phyloP scores from a whole-genome alignment of 2,888 invertebrate species.

The Thelaira solivaga region DNA sequence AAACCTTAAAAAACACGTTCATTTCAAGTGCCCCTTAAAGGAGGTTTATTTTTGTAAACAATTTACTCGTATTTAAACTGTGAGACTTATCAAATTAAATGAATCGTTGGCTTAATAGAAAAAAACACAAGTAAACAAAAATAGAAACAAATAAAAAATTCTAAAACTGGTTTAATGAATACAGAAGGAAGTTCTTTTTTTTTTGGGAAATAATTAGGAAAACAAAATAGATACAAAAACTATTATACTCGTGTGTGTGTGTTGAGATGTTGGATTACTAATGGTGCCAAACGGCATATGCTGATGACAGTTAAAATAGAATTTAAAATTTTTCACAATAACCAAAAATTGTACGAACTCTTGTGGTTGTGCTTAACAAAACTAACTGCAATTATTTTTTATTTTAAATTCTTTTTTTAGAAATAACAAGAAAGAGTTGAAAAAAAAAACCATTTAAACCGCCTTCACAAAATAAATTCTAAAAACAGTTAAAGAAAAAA shows the following conservation, averaged over 20 bases:
- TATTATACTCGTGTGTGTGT: constrained; percentile 9
- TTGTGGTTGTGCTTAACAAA: background rate
- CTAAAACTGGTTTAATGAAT: constrained; percentile 15
- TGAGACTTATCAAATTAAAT: constrained; percentile 29
- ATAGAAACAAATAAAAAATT: too few relatives aligned
- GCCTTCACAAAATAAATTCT: constrained; percentile 29
- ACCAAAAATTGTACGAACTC: background rate
- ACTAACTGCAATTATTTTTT: constrained; percentile 7
- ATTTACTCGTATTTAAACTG: background rate
- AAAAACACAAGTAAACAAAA: background rate
- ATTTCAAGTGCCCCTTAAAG: constrained; percentile 23
- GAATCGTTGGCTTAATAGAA: background rate
- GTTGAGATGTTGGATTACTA: constrained; percentile 34
- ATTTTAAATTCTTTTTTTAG: too few relatives aligned
- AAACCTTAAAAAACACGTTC: background rate
- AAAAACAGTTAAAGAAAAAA: constrained; percentile 23
- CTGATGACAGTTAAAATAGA: constrained; percentile 56
- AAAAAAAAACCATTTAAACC: constrained; percentile 5
- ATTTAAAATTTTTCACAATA: constrained; percentile 26
- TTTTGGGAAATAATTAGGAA: constrained; percentile 52
- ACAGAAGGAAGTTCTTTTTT: constrained; percentile 40
- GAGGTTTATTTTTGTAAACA: constrained; percentile 38
- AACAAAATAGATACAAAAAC: constrained; percentile 21
- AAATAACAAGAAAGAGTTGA: background rate
- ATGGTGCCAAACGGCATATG: constrained; percentile 35